These are phyloP conservation scores for Chironomus tepperi DNA, from an alignment of 1,140 invertebrate genomes.

Conservation along the genomic window DNA sequence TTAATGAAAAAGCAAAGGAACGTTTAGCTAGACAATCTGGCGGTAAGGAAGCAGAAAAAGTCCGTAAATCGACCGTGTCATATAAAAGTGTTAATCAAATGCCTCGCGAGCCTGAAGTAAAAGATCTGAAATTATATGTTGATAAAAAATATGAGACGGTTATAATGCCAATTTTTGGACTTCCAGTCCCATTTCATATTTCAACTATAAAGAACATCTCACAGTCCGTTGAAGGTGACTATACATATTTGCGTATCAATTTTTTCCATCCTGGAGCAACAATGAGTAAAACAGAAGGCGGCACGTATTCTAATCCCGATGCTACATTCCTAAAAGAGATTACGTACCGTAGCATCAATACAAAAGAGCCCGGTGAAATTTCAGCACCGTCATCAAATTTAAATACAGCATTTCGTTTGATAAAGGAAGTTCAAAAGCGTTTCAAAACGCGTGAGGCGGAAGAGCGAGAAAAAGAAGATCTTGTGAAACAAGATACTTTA, in stretches of 20 bases:
- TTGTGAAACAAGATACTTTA: slow-evolving; percentile 98
- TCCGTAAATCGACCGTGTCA: slow-evolving; percentile 89
- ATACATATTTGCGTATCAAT: slow-evolving; percentile 97
- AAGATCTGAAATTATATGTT: slow-evolving; percentile 91
- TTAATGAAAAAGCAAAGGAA: slow-evolving; percentile 90
- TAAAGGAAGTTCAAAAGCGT: slow-evolving; percentile 99
- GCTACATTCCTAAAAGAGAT: slow-evolving; percentile 98
- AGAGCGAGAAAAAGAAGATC: slow-evolving; percentile 95
- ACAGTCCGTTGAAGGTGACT: slow-evolving; percentile 96
- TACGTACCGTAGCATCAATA: slow-evolving; percentile 96
- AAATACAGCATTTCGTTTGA: slow-evolving; percentile 91
- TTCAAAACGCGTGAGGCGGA: slow-evolving; percentile 97
- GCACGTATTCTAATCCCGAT: slow-evolving; percentile 84
- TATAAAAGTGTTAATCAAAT: slow-evolving; percentile 90
- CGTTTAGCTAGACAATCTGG: slow-evolving; percentile 79
- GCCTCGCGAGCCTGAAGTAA: slow-evolving; percentile 88
- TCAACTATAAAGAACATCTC: slow-evolving; percentile 98
- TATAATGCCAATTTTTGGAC: slow-evolving; percentile 91
- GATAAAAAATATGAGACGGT: slow-evolving; percentile 97
- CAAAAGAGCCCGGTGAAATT: slow-evolving; percentile 94
- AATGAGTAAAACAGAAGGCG: slow-evolving; percentile 85
- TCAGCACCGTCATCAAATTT: slow-evolving; percentile 91
- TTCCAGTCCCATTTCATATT: slow-evolving; percentile 96
- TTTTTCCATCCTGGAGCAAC: slow-evolving; percentile 97
- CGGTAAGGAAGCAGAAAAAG: slow-evolving; percentile 79